Evolutionary conservation across 1,140 invertebrate species (phyloP).

Genomic region (Dufourea novaeangliae): DNA sequence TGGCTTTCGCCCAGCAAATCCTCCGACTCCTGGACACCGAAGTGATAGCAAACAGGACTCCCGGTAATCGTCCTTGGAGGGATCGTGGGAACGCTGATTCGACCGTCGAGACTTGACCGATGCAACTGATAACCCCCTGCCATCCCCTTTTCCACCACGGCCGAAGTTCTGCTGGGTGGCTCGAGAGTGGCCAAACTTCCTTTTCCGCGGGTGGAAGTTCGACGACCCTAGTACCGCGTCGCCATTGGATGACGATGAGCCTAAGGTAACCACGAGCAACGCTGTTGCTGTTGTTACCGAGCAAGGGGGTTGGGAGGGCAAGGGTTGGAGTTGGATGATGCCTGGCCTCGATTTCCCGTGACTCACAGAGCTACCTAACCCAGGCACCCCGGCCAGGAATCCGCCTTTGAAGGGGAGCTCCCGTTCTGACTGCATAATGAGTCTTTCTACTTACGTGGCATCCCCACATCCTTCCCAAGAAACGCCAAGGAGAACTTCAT

Average conservation of each 20-base stretch:
- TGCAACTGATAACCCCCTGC: conserved; percentile 44
- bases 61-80: background rate
- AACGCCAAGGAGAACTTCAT: background rate
- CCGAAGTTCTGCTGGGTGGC: conserved; percentile 41
- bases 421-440: conserved; percentile 54
- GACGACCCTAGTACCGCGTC: conserved; percentile 26
- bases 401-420: conserved; percentile 47
- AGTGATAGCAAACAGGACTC: conserved; percentile 12
- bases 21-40: background rate
- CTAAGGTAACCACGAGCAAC: conserved; percentile 52
- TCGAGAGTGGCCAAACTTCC: conserved; percentile 54
- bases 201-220: conserved; percentile 61
- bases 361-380: conserved; percentile 43
- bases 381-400: background rate
- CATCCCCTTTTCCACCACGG: conserved; percentile 4
- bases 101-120: conserved; percentile 33
- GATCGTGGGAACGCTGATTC: conserved; percentile 38
- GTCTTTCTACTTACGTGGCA: conserved; percentile 51
- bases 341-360: conserved; percentile 53
- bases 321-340: conserved; percentile 52
- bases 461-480: conserved; percentile 1
- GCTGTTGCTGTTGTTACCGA: conserved; percentile 42
- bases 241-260: conserved; percentile 58
- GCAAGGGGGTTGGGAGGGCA: too few relatives aligned
- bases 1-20: background rate